A percentile compares a stretch with the other conserved stretches of the same genome.
These are phyloP conservation scores for Plutomurus gul DNA, from an alignment of 1,140 invertebrate genomes.

Conservation along the genomic window DNA sequence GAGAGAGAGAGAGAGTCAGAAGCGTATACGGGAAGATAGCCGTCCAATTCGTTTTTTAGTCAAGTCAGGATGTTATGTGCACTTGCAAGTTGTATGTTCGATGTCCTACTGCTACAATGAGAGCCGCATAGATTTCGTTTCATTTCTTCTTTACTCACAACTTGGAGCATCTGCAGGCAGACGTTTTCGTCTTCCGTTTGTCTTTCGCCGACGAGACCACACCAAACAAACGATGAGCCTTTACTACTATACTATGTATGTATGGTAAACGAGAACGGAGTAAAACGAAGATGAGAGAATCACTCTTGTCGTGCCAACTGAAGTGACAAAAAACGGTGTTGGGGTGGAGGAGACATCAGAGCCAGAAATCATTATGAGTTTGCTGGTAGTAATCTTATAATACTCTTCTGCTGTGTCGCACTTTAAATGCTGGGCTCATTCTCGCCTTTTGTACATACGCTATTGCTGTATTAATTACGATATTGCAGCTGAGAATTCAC, in stretches of 20 bases:
- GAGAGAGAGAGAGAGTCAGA: no score
- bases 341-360: not conserved
- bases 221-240: no score
- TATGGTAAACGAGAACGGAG: not conserved
- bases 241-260: no score
- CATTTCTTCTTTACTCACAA: not conserved
- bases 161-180: not conserved
- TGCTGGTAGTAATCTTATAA: not conserved
- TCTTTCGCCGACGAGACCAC: no score
- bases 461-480: not conserved
- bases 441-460: not conserved
- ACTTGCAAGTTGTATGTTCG: not conserved
- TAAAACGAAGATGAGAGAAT: not conserved
- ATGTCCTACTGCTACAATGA: not conserved
- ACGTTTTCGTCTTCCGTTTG: no score
- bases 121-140: not conserved
- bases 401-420: no score
- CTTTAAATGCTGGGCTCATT: not conserved
- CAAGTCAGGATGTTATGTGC: no score
- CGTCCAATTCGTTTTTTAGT: conserved; percentile 10
- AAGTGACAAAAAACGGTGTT: conserved; percentile 1
- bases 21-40: not conserved
- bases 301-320: conserved; percentile 1
- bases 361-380: not conserved
- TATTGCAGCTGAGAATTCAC: not conserved